A percentile compares a stretch with the other conserved stretches of the same genome.
Conservation (phyloP, 2,113 vertebrate genomes). For the Hippocampus guttulatus region DNA sequence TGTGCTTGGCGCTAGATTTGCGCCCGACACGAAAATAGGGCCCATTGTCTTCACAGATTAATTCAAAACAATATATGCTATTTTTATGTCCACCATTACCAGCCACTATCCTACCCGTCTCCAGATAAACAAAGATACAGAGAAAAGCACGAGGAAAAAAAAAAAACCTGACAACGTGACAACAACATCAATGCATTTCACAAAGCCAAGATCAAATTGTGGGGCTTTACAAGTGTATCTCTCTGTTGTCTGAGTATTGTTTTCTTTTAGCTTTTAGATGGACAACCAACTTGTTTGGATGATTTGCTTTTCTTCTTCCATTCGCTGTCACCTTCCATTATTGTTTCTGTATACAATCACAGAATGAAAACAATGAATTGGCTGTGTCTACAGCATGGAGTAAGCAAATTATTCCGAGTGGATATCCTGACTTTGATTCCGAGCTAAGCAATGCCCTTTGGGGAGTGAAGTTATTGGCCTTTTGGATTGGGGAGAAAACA, state of each 20-base stretch:
- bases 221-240: neutral
- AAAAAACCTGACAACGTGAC: too few relatives aligned
- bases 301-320: neutral
- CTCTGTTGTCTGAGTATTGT: neutral
- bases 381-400: slow-evolving; percentile 13
- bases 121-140: too few relatives aligned
- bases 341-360: slow-evolving; percentile 8
- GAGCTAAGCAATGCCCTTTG: slow-evolving; percentile 24
- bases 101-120: too few relatives aligned
- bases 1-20: too few relatives aligned
- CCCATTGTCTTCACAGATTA: too few relatives aligned
- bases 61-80: too few relatives aligned
- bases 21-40: too few relatives aligned
- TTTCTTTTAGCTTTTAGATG: neutral
- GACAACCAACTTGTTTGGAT: neutral
- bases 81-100: too few relatives aligned
- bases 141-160: too few relatives aligned
- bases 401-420: slow-evolving; percentile 38
- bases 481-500: slow-evolving; percentile 22
- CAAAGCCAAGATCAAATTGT: neutral
- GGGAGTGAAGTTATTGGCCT: slow-evolving; percentile 23
- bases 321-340: neutral
- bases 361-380: slow-evolving; percentile 35
- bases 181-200: neutral
- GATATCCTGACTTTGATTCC: slow-evolving; percentile 22